Base-by-base conservation (phyloP, 2,113 vertebrate species). In the Actinemys pallida region DNA sequence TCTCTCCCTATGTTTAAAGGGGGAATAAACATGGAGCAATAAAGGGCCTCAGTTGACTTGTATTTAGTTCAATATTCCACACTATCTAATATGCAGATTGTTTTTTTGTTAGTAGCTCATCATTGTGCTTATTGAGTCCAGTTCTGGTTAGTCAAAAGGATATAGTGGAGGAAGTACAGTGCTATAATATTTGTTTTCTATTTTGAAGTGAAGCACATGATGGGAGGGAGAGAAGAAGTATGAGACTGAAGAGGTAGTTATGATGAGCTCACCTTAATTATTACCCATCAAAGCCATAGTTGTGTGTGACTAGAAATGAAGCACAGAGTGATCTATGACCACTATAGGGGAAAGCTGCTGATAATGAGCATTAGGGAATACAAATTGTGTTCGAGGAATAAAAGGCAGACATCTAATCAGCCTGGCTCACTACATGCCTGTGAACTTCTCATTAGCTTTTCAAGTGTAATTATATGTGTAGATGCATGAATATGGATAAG, bases 1-100 rank as follows among this genome's bases (percentile, higher is more conserved):
- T 75, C 42, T 82, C 87, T 50, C 20, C 57, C 35, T 75, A 42
- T 59, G 22, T 1, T 84, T 14, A 65, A 0, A 0, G 29, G 39
- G 2, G 22, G 75, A 75, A 53, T 49, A 42, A 95, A 69, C 4
- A 49, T 5, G 7, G 29, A 88, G 2, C 27, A 29, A 84, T 53
- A 79, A 88, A 2, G 54, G 3, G 2, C 9, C 7, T 3, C 2
- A 72, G 4, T 6, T 81, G 13, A 47, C n/a, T 3, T 45, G 54
- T 83, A 45, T 89, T 84, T 8, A 57, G 52, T 75, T 47, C 39
- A 47, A 80, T 84, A 84, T 35, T 57, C 7, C 39, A 81, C 11
- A 69, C 0, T 6, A 39, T 87, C 45, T 92, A 25, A 54, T 57
- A 3, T n/a, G 42, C 50, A 80, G n/a, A 17, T n/a, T 83, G 10